These are phyloP conservation scores for Mustela nigripes DNA, from an alignment of 2,113 vertebrate genomes.

Conservation along the genomic window DNA sequence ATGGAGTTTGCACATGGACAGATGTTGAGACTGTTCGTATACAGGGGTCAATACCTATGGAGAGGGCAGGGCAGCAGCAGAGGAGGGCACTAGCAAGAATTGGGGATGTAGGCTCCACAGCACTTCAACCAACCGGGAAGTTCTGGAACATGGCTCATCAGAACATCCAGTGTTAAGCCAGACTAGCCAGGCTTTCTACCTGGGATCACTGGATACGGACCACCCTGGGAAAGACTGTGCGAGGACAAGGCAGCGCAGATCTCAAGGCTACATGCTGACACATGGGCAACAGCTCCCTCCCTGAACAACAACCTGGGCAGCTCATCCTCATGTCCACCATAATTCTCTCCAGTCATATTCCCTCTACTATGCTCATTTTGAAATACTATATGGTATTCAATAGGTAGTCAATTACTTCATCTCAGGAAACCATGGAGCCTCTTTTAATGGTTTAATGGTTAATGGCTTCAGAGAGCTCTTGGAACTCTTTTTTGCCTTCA, in stretches of 20 bases:
- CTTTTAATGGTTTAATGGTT: background rate
- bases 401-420: background rate
- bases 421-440: background rate
- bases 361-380: background rate
- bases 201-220: background rate
- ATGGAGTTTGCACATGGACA: background rate
- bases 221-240: too few species aligned
- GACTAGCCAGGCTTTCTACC: background rate
- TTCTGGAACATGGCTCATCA: background rate
- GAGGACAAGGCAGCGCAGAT: background rate
- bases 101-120: background rate
- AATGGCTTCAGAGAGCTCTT: background rate
- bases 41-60: background rate
- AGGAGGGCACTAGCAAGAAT: background rate
- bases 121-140: accelerated
- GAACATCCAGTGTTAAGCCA: too few species aligned
- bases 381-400: background rate
- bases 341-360: too few species aligned
- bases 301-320: background rate
- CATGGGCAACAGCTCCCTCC: background rate
- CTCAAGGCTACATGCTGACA: background rate
- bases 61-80: background rate
- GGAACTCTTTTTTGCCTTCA: conserved; percentile 13
- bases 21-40: background rate
- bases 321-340: background rate